Percentiles rank a stretch among this genome's conserved stretches.
Evolutionary conservation across 2,888 invertebrate genomes (phyloP).

Genomic region (Eristalis intricaria): DNA sequence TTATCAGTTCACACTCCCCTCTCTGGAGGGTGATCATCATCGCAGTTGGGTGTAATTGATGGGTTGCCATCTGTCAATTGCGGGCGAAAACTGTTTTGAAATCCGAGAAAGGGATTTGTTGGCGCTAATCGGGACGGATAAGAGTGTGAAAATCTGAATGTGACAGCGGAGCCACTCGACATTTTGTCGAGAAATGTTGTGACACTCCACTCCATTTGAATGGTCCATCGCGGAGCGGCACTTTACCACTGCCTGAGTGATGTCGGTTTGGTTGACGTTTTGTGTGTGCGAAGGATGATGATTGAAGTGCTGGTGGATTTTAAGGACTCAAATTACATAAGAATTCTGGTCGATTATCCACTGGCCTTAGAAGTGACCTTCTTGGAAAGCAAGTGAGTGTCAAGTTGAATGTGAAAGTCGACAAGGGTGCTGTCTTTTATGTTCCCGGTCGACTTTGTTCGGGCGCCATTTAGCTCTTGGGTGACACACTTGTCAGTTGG

Average conservation of each 20-base stretch:
- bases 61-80: slow-evolving; percentile 51
- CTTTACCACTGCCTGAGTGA: neutral
- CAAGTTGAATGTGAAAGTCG: no score
- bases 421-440: no score
- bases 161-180: neutral
- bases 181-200: neutral
- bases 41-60: slow-evolving; percentile 37
- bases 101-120: neutral
- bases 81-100: neutral
- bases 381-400: no score
- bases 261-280: neutral
- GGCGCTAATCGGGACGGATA: neutral
- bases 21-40: neutral
- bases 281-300: neutral
- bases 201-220: neutral
- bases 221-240: neutral
- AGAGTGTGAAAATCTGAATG: neutral
- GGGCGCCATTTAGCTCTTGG: no score
- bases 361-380: no score
- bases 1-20: neutral
- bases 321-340: neutral
- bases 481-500: no score
- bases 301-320: neutral
- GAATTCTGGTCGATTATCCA: no score
- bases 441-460: no score